phyloP scores from a whole-genome alignment of 2,888 invertebrate species.

The Metacarcinus magister region DNA sequence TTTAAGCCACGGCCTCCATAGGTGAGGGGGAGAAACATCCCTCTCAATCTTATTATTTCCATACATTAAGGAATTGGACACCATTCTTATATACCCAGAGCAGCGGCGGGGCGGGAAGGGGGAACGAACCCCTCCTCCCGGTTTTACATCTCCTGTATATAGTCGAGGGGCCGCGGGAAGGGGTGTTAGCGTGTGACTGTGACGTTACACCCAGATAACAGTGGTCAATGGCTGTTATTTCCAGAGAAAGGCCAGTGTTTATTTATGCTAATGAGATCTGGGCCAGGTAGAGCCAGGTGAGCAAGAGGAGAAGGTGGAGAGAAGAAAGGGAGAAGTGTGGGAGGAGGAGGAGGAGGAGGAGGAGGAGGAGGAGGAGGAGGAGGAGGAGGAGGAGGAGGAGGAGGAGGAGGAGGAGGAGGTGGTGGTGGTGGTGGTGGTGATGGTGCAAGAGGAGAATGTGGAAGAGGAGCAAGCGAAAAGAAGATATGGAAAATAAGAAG shows the following conservation, averaged over 20 bases:
- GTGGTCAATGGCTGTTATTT: slow-evolving; percentile 48
- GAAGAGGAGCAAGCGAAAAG: too few relatives aligned
- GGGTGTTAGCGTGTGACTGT: slow-evolving; percentile 48
- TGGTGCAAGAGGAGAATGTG: too few relatives aligned
- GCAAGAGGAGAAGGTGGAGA: background rate
- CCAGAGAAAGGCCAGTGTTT: slow-evolving; percentile 41
- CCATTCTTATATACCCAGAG: background rate
- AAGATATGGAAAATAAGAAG: too few relatives aligned
- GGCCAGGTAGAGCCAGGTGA: slow-evolving; percentile 33
- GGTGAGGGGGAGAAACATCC: slow-evolving; percentile 8
- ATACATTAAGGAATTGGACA: slow-evolving; percentile 31
- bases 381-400: background rate
- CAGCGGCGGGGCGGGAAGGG: background rate
- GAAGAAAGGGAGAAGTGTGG: background rate
- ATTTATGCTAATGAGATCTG: slow-evolving; percentile 48
- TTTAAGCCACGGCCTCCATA: background rate
- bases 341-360: slow-evolving; percentile 21
- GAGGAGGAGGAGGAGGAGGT: background rate
- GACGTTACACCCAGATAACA: slow-evolving; percentile 48
- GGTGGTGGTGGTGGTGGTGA: too few relatives aligned
- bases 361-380: background rate
- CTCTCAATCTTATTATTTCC: slow-evolving; percentile 36
- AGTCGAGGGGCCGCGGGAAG: background rate
- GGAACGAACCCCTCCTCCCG: background rate
- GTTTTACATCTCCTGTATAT: slow-evolving; percentile 37